Evolutionary conservation across 2,888 invertebrate species (phyloP).

Genomic region (Drosophila demipolita): DNA sequence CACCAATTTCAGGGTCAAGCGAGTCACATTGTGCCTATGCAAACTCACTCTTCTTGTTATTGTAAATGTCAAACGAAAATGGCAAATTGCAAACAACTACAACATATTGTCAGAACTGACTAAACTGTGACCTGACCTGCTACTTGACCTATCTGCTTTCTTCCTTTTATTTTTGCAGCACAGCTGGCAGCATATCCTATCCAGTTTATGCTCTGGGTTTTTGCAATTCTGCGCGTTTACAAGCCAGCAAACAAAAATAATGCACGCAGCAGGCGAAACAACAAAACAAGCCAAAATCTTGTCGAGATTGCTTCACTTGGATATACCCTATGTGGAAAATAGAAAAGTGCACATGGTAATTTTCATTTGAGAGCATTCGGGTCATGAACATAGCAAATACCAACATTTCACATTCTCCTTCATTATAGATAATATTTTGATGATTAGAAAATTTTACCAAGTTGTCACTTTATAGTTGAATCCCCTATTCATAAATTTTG

Average conservation of each 20-base stretch:
- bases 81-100: slow-evolving; percentile 8
- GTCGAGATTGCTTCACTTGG: not conserved
- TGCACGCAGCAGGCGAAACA: slow-evolving; percentile 26
- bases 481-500: not conserved
- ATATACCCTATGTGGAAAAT: slow-evolving; percentile 13
- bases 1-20: not conserved
- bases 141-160: slow-evolving; percentile 4
- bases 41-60: not conserved
- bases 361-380: not conserved
- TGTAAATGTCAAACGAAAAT: slow-evolving; percentile 23
- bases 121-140: slow-evolving; percentile 7
- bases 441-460: not conserved
- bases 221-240: slow-evolving; percentile 40
- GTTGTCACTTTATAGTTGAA: not conserved
- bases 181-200: slow-evolving; percentile 5
- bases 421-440: not conserved
- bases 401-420: not conserved
- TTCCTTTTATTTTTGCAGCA: not conserved
- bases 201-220: slow-evolving; percentile 12
- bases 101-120: slow-evolving; percentile 17
- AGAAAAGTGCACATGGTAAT: not conserved
- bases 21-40: not conserved
- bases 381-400: not conserved
- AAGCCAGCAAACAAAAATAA: slow-evolving; percentile 55
- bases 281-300: not conserved